Conservation (phyloP, 2,888 invertebrate species). For the Agonopterix subpropinquella region DNA sequence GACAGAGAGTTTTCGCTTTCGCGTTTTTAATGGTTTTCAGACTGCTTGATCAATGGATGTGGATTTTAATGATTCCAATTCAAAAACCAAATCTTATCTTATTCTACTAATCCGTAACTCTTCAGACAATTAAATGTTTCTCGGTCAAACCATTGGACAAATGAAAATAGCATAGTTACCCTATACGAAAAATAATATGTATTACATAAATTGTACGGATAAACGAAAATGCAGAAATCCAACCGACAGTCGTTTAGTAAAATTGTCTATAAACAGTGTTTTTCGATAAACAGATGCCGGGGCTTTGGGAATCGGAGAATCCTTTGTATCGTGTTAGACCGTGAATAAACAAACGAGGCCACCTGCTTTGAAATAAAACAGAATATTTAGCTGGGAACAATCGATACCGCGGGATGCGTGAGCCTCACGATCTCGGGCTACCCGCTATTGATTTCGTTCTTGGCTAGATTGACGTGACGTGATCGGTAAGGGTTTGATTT, state of each 20-base stretch:
- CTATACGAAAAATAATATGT: no score
- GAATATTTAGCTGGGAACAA: slow-evolving; percentile 31
- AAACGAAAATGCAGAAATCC: no score
- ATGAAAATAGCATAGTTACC: no score
- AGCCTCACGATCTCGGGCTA: slow-evolving; percentile 14
- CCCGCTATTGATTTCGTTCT: slow-evolving; percentile 41
- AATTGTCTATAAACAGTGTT: slow-evolving; percentile 14
- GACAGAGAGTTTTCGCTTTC: no score
- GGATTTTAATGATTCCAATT: no score
- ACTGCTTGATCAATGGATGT: no score
- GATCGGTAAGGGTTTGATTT: not conserved
- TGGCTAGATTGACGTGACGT: slow-evolving; percentile 14
- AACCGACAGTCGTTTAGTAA: slow-evolving; percentile 2
- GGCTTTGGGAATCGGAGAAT: slow-evolving; percentile 19
- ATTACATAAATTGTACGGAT: no score
- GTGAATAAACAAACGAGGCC: slow-evolving; percentile 49
- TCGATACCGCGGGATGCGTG: slow-evolving; percentile 32
- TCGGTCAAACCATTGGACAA: no score
- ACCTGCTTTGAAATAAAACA: slow-evolving; percentile 33
- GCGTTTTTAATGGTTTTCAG: no score
- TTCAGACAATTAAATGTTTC: no score
- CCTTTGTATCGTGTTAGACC: slow-evolving; percentile 33
- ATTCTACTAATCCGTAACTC: no score
- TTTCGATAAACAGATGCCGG: slow-evolving; percentile 22
- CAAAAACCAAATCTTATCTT: no score